A percentile compares a stretch with the other conserved stretches of the same genome.
Evolutionary conservation across 2,888 invertebrate species (phyloP).

Genomic region (Drosophila merina): DNA sequence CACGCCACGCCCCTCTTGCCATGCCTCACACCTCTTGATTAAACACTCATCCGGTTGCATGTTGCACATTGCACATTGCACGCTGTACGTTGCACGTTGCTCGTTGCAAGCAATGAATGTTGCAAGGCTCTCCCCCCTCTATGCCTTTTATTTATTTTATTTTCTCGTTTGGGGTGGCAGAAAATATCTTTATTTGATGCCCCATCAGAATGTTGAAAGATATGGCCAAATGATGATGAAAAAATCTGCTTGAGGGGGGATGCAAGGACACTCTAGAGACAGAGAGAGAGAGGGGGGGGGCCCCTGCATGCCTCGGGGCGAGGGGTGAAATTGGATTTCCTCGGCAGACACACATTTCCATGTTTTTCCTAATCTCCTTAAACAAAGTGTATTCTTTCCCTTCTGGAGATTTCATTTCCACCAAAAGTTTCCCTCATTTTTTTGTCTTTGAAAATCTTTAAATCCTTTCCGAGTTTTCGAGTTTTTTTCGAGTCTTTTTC

Average conservation of each 20-base stretch:
- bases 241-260: neutral
- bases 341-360: neutral
- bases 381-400: neutral
- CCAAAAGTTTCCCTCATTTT: neutral
- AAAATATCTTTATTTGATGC: constrained; percentile 32
- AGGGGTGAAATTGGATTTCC: constrained; percentile 3
- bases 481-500: too few relatives aligned
- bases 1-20: neutral
- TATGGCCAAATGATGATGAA: neutral
- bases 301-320: neutral
- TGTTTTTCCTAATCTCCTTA: constrained; percentile 8
- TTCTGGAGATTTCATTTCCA: neutral
- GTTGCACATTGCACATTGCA: constrained; percentile 11
- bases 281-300: too few relatives aligned
- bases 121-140: constrained; percentile 16
- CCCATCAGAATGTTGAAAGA: constrained; percentile 25
- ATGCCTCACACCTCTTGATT: neutral
- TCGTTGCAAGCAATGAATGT: constrained; percentile 10
- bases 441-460: neutral
- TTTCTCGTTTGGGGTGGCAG: constrained; percentile 6
- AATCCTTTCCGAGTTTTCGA: neutral
- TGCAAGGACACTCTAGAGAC: neutral
- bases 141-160: constrained; percentile 5
- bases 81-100: constrained; percentile 5
- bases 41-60: constrained; percentile 41